A percentile compares a stretch with the other conserved stretches of the same genome.
Conservation (phyloP, 2,888 invertebrate species). For the Drosophila melanosoma region DNA sequence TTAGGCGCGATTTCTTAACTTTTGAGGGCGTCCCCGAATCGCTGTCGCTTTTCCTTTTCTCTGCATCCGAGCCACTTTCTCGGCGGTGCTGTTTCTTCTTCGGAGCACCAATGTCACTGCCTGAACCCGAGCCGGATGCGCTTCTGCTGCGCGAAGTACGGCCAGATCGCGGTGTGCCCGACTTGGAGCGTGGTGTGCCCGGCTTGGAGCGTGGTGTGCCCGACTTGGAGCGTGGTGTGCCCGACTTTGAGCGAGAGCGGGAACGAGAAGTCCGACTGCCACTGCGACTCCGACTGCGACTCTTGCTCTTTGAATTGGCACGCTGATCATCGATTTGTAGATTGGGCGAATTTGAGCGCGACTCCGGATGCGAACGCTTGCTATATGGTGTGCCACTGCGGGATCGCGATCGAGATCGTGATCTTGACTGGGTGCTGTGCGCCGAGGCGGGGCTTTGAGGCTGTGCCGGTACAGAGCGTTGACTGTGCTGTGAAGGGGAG, state of each 20-base stretch:
- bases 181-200: conserved; percentile 66
- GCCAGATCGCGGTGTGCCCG: conserved; percentile 54
- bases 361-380: conserved; percentile 82
- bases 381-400: conserved; percentile 61
- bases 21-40: conserved; percentile 81
- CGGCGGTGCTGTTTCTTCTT: conserved; percentile 84
- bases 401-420: conserved; percentile 63
- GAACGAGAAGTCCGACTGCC: conserved; percentile 75
- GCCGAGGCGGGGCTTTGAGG: conserved; percentile 54
- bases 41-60: conserved; percentile 74
- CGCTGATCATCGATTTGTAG: conserved; percentile 86
- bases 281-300: conserved; percentile 73
- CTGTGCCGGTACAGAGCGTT: conserved; percentile 30
- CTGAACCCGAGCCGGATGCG: conserved; percentile 81
- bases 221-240: conserved; percentile 54
- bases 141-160: conserved; percentile 60
- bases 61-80: conserved; percentile 85
- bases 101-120: conserved; percentile 81
- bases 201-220: conserved; percentile 57
- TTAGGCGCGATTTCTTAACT: conserved; percentile 86
- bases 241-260: conserved; percentile 44
- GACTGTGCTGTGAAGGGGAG: conserved; percentile 49
- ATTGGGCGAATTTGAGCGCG: conserved; percentile 86
- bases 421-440: conserved; percentile 63
- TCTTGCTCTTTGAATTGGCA: conserved; percentile 80